A percentile compares a stretch with the other conserved stretches of the same genome.
Conservation (phyloP, 30 jellyfish, hydroid and myxozoan species). For the Cassiopea xamachana region DNA sequence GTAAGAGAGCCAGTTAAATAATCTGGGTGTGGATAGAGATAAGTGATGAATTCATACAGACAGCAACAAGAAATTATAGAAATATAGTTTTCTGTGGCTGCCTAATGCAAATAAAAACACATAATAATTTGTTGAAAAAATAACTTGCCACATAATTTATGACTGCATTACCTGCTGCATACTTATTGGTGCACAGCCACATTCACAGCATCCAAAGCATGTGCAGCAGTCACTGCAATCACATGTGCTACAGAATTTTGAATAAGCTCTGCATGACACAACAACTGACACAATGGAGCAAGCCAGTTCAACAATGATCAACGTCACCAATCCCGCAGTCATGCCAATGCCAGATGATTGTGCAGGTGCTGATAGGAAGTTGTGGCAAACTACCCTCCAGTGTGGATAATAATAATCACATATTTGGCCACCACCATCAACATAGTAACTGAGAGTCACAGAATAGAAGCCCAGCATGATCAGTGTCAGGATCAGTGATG, state of each 20-base stretch:
- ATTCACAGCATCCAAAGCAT: conserved; percentile 53
- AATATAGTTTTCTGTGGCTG: no score
- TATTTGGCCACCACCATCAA: background rate
- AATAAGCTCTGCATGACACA: conserved; percentile 39
- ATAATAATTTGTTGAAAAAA: no score
- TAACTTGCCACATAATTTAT: no score
- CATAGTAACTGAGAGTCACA: background rate
- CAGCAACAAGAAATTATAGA: no score
- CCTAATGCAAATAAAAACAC: no score
- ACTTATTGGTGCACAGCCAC: conserved; percentile 5
- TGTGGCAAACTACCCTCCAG: background rate
- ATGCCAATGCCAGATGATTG: conserved; percentile 2
- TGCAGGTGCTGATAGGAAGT: background rate
- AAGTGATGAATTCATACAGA: no score
- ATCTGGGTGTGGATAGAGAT: no score
- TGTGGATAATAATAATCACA: background rate
- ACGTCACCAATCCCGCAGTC: background rate
- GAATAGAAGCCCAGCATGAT: background rate
- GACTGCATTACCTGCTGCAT: background rate
- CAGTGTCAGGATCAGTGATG: conserved; percentile 20
- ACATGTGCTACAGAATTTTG: conserved; percentile 41
- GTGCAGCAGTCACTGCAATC: conserved; percentile 22
- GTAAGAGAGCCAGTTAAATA: no score
- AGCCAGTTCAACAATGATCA: conserved; percentile 17
- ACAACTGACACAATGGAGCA: conserved; percentile 25